These are phyloP conservation scores for Falco naumanni DNA, from an alignment of 2,797 vertebrate genomes.

Conservation along the genomic window DNA sequence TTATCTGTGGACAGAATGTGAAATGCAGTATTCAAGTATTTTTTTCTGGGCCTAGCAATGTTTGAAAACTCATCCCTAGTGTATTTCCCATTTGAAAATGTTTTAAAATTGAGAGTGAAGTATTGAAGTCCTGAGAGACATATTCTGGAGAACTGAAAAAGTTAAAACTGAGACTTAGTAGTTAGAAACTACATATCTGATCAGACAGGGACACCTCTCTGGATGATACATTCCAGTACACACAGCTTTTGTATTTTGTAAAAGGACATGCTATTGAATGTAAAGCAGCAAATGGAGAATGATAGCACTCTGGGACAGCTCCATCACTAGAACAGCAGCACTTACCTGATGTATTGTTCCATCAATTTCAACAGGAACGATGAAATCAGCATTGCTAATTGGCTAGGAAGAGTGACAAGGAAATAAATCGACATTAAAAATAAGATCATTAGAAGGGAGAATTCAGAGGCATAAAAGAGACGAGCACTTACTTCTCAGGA, in stretches of 20 bases:
- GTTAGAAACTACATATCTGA: neutral
- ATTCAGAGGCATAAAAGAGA: neutral
- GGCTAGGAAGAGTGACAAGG: slow-evolving; percentile 81
- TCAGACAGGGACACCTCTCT: neutral
- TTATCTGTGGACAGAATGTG: neutral
- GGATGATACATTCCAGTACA: neutral
- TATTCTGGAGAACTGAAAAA: neutral
- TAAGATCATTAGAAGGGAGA: neutral
- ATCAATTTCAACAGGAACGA: slow-evolving; percentile 98
- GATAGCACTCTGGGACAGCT: neutral
- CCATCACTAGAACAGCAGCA: neutral
- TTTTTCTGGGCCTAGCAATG: neutral
- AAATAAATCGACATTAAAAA: slow-evolving; percentile 55
- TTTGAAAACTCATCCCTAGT: neutral
- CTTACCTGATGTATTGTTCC: slow-evolving; percentile 97
- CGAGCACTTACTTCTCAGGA: neutral
- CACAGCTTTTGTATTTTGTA: neutral
- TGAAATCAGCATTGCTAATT: slow-evolving; percentile 98
- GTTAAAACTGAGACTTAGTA: neutral
- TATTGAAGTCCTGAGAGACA: neutral
- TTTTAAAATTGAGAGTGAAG: neutral
- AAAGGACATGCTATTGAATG: neutral
- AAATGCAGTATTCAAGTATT: neutral
- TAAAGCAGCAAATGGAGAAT: neutral
- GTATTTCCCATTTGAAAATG: neutral